Evolutionary conservation across 1,140 invertebrate genomes (phyloP).

Genomic region (Apis laboriosa): DNA sequence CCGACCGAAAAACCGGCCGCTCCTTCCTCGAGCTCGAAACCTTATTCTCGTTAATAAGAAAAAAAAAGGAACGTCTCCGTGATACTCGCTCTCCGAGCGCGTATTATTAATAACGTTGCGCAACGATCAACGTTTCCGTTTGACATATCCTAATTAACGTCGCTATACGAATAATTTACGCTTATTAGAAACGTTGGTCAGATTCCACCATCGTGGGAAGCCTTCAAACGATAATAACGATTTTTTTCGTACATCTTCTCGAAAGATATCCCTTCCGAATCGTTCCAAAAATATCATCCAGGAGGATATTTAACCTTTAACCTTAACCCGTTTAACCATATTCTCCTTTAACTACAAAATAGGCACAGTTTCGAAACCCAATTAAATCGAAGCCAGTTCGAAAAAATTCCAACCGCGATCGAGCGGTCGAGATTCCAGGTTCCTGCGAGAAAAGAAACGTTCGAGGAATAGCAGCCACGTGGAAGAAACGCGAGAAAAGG

Average conservation of each 20-base stretch:
- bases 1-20: constrained; percentile 6
- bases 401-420: neutral
- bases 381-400: constrained; percentile 10
- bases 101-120: constrained; percentile 5
- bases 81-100: no score
- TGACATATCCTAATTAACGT: constrained; percentile 16
- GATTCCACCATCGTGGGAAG: neutral
- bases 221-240: neutral
- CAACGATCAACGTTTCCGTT: neutral
- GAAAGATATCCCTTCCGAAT: no score
- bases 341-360: no score
- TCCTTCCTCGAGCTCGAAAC: neutral
- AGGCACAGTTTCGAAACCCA: neutral
- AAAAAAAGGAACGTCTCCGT: no score
- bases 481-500: constrained; percentile 14
- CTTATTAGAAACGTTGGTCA: no score
- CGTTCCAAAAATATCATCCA: no score
- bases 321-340: neutral
- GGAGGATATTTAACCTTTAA: no score
- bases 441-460: neutral
- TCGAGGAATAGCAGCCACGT: neutral
- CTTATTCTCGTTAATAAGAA: neutral
- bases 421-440: neutral
- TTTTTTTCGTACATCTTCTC: neutral
- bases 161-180: neutral